Evolutionary conservation across 2,797 vertebrate genomes (phyloP).

Genomic region (Erpetoichthys calabaricus): DNA sequence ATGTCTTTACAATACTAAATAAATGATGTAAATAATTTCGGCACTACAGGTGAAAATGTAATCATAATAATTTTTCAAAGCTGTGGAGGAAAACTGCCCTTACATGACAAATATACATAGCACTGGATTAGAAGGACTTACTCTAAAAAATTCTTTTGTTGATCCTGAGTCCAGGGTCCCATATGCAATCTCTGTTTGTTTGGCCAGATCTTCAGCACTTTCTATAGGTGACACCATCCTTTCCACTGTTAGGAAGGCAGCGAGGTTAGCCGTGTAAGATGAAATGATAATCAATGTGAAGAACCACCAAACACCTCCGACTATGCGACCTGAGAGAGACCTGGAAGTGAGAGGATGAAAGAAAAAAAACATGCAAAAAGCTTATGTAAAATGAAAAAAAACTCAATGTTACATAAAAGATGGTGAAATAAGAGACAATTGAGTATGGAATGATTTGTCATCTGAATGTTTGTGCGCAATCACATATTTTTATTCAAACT

Average conservation of each 20-base stretch:
- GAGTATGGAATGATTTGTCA: background rate
- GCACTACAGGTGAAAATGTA: too few species aligned
- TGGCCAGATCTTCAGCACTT: conserved; percentile 74
- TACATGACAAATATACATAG: background rate
- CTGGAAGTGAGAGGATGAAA: conserved; percentile 46
- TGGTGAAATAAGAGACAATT: background rate
- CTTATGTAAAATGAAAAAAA: background rate
- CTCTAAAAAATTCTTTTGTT: conserved; percentile 96
- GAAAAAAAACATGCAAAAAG: conserved; percentile 1
- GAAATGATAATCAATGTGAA: conserved; percentile 98
- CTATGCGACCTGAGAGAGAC: conserved; percentile 93
- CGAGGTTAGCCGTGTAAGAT: conserved; percentile 94
- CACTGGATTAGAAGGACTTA: conserved; percentile 38
- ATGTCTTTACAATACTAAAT: too few species aligned
- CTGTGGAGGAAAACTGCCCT: background rate
- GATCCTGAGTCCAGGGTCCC: conserved; percentile 91
- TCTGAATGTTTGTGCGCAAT: background rate
- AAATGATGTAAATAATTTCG: too few species aligned
- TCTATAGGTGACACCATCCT: conserved; percentile 71
- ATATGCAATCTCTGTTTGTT: conserved; percentile 95
- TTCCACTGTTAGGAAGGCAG: conserved; percentile 95
- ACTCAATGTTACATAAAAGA: background rate
- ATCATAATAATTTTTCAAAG: too few species aligned
- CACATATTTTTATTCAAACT: too few species aligned
- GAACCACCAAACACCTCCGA: conserved; percentile 98